These are phyloP conservation scores for Xanthia togata DNA, from an alignment of 2,888 invertebrate genomes.

Conservation along the genomic window DNA sequence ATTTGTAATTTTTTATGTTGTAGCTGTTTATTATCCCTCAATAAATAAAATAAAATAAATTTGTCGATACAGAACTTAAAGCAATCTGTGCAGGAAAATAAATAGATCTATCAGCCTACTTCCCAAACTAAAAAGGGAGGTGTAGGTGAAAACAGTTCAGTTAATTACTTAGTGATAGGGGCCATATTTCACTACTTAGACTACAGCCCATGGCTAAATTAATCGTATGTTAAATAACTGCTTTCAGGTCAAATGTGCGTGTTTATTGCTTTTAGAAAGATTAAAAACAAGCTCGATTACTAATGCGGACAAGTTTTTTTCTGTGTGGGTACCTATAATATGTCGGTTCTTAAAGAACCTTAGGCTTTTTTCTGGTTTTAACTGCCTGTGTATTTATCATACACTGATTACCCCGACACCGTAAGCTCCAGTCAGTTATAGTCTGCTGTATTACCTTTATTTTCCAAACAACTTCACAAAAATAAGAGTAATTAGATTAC, in stretches of 20 bases:
- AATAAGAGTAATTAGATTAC: not conserved
- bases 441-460: not conserved
- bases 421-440: not conserved
- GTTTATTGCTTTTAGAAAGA: not conserved
- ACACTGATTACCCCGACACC: not conserved
- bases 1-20: too few species aligned
- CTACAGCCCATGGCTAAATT: not conserved
- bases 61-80: not conserved
- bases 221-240: conserved; percentile 12
- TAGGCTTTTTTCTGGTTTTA: not conserved
- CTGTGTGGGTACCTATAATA: not conserved
- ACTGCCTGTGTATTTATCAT: too few species aligned
- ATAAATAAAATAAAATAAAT: too few species aligned
- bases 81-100: not conserved
- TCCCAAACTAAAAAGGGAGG: conserved; percentile 13
- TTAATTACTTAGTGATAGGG: conserved; percentile 31
- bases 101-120: conserved; percentile 21
- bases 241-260: conserved; percentile 19
- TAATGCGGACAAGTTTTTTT: not conserved
- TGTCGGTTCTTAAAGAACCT: not conserved
- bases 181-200: not conserved
- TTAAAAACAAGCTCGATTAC: not conserved
- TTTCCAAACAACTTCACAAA: conserved; percentile 2
- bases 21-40: too few species aligned
- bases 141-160: conserved; percentile 21